Percentiles rank a stretch among this genome's conserved stretches.
These are phyloP conservation scores for Anolis sagrei DNA, from an alignment of 2,113 vertebrate genomes.

Conservation along the genomic window DNA sequence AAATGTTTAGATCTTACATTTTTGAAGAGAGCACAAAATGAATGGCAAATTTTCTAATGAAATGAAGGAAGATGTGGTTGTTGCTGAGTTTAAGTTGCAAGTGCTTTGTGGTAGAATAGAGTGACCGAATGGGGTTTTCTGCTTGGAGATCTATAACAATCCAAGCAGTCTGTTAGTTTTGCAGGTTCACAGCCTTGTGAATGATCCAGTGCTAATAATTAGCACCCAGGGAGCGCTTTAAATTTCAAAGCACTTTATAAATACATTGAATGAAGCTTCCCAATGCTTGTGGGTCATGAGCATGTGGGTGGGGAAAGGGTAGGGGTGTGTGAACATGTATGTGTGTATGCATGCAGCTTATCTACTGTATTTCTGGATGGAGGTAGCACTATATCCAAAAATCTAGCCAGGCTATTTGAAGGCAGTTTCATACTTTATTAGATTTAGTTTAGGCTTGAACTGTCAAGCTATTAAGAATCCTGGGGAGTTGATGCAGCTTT, in stretches of 20 bases:
- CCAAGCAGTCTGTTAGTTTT: background rate
- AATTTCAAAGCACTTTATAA: slow-evolving; percentile 71
- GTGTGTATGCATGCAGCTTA: background rate
- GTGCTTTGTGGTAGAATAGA: slow-evolving; percentile 42
- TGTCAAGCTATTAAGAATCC: background rate
- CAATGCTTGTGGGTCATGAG: background rate
- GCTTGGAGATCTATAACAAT: fast-evolving
- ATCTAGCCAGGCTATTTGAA: background rate
- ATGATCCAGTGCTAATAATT: slow-evolving; percentile 37
- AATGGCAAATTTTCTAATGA: background rate
- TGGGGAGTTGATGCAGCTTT: slow-evolving; percentile 6
- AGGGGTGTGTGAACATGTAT: background rate
- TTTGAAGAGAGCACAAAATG: slow-evolving; percentile 27
- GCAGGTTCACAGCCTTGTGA: background rate
- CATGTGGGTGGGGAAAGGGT: background rate
- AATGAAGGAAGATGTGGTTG: background rate
- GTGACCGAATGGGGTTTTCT: background rate
- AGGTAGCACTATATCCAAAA: background rate
- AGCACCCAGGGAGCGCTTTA: slow-evolving; percentile 67
- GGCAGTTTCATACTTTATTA: slow-evolving; percentile 17
- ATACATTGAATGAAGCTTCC: slow-evolving; percentile 13
- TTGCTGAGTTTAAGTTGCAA: background rate
- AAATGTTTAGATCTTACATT: fast-evolving
- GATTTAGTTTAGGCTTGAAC: slow-evolving; percentile 14
- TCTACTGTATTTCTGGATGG: background rate